Base-by-base conservation (phyloP, 2,113 vertebrate species). In the Mohoua ochrocephala region DNA sequence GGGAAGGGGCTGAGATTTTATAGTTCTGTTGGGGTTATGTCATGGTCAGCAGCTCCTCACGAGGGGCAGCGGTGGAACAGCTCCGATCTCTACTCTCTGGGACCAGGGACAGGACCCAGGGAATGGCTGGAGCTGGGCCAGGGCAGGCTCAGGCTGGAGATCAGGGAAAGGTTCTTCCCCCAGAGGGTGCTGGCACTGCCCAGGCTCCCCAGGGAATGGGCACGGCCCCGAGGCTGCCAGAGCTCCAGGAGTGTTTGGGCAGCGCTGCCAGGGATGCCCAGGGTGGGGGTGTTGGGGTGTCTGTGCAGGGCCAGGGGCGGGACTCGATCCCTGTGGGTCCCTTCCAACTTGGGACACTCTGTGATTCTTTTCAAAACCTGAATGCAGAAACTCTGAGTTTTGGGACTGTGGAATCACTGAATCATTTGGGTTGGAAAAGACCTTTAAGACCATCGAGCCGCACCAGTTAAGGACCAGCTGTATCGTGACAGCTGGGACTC, bases 271-370 rank as follows among this genome's bases (percentile, higher is more conserved):
- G 64, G 64, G 28, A 4, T 31, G 54, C 17, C 3, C 67, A 21
- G 37, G 39, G 17, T 4, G 82, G 82, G 18, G 3, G 2, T n/a
- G 3, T 5, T 26, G 47, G 67, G 67, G n/a, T 0, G 33, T 27
- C 56, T 63, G 67, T 0, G 26, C 56, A 53, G 39, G 47, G 21
- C 0, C 39, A 6, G 27, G 45, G 4, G 8, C 1, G 5, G 60
- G 31, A 44, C 44, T 60, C 1, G 1, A 26, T 37, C 57, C 27
- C 3, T 63, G 37, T 26, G 8, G 4, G 27, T 26, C 27, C 68
- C 27, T 22, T 7, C 11, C 59, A 28, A 3, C 28, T 47, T 5
- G 10, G 47, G 11, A 45, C 8, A 12, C n/a, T 47, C 49, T 33
- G 11, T 27, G 41, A 23, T 22, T 64, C 59, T 31, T 7, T 50